Evolutionary conservation across 2,113 vertebrate genomes (phyloP).

Genomic region (Cariama cristata): DNA sequence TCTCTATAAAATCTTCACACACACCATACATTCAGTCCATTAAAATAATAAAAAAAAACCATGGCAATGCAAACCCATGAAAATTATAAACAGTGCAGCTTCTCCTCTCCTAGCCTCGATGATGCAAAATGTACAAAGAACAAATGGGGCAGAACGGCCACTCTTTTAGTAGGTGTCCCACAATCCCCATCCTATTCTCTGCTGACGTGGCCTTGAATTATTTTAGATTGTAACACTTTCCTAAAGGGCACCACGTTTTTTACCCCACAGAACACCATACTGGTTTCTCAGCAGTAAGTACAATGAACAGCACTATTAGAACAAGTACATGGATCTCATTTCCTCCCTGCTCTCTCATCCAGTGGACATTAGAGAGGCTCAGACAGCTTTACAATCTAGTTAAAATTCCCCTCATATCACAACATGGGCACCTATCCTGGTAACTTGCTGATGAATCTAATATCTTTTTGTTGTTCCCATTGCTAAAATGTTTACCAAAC

Average conservation of each 20-base stretch:
- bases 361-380: background rate
- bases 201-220: background rate
- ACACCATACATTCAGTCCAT: background rate
- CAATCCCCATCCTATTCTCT: background rate
- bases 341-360: background rate
- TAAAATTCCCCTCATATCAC: background rate
- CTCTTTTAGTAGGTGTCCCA: background rate
- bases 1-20: background rate
- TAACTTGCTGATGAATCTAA: background rate
- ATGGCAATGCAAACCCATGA: background rate
- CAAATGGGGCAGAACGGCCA: background rate
- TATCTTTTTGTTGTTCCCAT: background rate
- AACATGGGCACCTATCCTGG: background rate
- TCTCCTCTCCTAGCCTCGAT: background rate
- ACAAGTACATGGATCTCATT: background rate
- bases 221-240: background rate
- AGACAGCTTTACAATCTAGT: background rate
- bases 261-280: background rate
- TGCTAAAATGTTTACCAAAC: background rate
- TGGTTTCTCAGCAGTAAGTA: background rate
- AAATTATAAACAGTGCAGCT: background rate
- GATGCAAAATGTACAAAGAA: background rate
- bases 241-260: background rate
- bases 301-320: fast-evolving
- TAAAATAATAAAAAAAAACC: background rate